Base-by-base conservation (phyloP, 2,797 vertebrate genomes). In the Smutsia temminckii region DNA sequence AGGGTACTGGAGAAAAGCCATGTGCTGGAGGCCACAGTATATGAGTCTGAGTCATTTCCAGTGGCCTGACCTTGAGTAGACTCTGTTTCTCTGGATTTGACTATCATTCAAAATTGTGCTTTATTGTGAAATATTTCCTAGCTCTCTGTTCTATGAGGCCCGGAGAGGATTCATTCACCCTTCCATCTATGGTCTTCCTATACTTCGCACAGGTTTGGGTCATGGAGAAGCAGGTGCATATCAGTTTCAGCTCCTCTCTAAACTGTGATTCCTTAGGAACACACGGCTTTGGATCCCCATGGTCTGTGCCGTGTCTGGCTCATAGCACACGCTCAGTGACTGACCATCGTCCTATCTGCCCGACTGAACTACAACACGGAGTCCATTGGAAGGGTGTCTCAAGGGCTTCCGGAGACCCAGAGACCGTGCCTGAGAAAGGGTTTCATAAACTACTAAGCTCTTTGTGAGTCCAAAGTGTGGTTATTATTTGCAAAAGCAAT, bases 381-480 rank as follows among this genome's bases (percentile, higher is more conserved):
- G 17, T 10, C 10, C 57, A 0, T 8, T 4, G 18, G 13, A 21
- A 69, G 2, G 9, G 21, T 20, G 59, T 59, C 40, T 6, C 0
- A 7, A 27, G 61, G 55, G 10, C 5, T 87, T 25, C 3, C n/a
- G 63, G 21, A 83, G 32, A 21, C 32, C 32, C 77, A 80, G 42
- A 57, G 49, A 59, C 23, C 5, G n/a, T 23, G 32, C 18, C 17
- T 32, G 57, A 37, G 34, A 37, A 42, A 59, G 37, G 14, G 42
- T 16, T 77, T 88, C 42, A 20, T 32, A 57, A 80, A 29, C 57
- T 25, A 18, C 2, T 29, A 32, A 75, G 3, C 25, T 10, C 57
- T 20, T 6, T 0, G 21, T 0, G 23, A 42, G 20, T 34, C 13
- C 21, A 29, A 84, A 74, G 57, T 46, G 14, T 13, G 55, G 61